Conservation (phyloP, 2,113 vertebrate species). For the Campylomormyrus tamandua region DNA sequence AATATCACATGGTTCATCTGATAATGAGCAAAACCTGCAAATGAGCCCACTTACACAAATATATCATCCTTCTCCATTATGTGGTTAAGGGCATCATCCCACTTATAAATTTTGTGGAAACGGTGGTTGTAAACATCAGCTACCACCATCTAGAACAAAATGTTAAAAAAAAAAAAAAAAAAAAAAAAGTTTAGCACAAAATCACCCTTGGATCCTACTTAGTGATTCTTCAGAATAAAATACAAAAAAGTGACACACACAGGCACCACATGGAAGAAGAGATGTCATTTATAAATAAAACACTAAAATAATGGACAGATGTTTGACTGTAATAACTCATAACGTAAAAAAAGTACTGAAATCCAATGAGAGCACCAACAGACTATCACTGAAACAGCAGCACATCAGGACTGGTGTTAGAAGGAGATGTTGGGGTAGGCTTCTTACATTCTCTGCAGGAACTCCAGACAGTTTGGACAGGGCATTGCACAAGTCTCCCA, state of each 20-base stretch:
- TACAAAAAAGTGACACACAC: not conserved
- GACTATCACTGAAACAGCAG: not conserved
- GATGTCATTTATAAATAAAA: not conserved
- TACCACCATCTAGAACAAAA: slow-evolving; percentile 80
- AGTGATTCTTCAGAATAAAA: not conserved
- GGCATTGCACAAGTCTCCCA: slow-evolving; percentile 80
- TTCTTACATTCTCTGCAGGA: slow-evolving; percentile 78
- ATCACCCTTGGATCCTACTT: not conserved
- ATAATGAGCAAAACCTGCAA: not conserved
- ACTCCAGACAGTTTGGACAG: slow-evolving; percentile 79
- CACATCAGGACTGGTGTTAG: not conserved
- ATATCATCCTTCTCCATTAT: slow-evolving; percentile 95
- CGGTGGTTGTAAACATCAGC: slow-evolving; percentile 94
- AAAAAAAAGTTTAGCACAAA: not conserved
- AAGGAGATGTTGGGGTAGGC: not conserved
- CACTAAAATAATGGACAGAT: not conserved
- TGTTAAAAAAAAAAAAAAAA: slow-evolving; percentile 23
- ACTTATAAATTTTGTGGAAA: slow-evolving; percentile 92
- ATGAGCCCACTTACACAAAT: slow-evolving; percentile 74
- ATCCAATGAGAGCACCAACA: not conserved
- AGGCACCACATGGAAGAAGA: not conserved
- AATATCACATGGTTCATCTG: not conserved
- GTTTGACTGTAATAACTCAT: not conserved
- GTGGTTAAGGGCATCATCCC: slow-evolving; percentile 85
- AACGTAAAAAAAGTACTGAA: not conserved